A percentile compares a stretch with the other conserved stretches of the same genome.
phyloP scores from a whole-genome alignment of 2,888 invertebrate genomes.

The Crocallis elinguaria region DNA sequence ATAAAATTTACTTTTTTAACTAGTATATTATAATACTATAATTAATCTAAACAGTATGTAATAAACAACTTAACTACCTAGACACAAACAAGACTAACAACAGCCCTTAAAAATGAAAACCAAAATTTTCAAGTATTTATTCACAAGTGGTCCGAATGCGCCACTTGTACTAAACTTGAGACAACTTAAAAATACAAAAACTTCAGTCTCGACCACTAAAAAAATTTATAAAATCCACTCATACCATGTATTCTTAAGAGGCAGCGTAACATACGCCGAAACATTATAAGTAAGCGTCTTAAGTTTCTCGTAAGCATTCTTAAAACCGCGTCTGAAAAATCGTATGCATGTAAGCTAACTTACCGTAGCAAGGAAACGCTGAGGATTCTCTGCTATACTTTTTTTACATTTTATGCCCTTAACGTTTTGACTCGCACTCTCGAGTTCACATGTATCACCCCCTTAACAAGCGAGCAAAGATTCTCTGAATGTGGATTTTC shows the following conservation, averaged over 20 bases:
- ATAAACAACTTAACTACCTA: too few species aligned
- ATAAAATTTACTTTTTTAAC: too few species aligned
- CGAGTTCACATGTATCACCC: conserved; percentile 53
- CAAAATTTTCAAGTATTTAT: too few species aligned
- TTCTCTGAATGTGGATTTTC: conserved; percentile 49
- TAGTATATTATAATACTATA: too few species aligned
- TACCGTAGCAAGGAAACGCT: conserved; percentile 42
- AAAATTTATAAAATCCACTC: neutral
- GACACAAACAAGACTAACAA: too few species aligned
- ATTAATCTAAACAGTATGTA: too few species aligned
- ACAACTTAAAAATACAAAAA: neutral
- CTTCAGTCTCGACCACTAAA: neutral
- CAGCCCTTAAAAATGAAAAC: too few species aligned
- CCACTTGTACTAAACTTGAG: neutral
- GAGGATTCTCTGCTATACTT: conserved; percentile 51
- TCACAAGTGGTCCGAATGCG: too few species aligned
- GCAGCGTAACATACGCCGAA: conserved; percentile 5
- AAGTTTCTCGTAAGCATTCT: conserved; percentile 34
- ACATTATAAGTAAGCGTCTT: conserved; percentile 18
- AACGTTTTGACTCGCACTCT: conserved; percentile 58
- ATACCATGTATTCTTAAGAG: conserved; percentile 1
- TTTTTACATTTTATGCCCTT: conserved; percentile 57
- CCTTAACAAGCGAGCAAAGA: conserved; percentile 51
- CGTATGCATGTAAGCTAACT: conserved; percentile 45
- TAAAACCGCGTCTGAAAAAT: conserved; percentile 50